phyloP scores from a whole-genome alignment of 2,797 vertebrate species.

The Sorex maritimensis region DNA sequence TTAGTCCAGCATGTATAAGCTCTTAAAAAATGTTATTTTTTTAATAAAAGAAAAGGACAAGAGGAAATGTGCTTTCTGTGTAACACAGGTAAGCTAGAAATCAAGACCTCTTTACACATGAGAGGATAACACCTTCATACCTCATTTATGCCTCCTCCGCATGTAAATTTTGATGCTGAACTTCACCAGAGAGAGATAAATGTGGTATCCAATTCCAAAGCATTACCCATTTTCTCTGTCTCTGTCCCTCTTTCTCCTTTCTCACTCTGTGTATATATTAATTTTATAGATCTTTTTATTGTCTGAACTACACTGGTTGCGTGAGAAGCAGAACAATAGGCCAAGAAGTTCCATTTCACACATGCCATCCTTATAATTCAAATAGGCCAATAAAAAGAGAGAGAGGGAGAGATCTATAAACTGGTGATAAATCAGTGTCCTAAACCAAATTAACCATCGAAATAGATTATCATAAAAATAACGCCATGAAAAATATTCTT shows the following conservation, averaged over 20 bases:
- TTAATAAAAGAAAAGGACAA: conserved; percentile 22
- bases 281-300: conserved; percentile 94
- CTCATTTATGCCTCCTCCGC: conserved; percentile 85
- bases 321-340: conserved; percentile 93
- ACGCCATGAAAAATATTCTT: conserved; percentile 90
- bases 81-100: conserved; percentile 73
- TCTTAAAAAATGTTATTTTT: conserved; percentile 43
- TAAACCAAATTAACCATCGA: conserved; percentile 91
- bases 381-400: conserved; percentile 90
- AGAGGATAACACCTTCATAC: conserved; percentile 83
- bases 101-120: conserved; percentile 77
- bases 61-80: conserved; percentile 79
- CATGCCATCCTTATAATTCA: conserved; percentile 92
- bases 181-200: conserved; percentile 89
- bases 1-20: conserved; percentile 70
- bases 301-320: conserved; percentile 91
- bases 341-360: conserved; percentile 92
- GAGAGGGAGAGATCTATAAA: conserved; percentile 90
- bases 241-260: conserved; percentile 90
- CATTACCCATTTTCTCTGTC: conserved; percentile 90
- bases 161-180: conserved; percentile 88
- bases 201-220: conserved; percentile 87
- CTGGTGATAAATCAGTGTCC: conserved; percentile 91
- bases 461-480: conserved; percentile 92
- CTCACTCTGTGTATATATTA: conserved; percentile 91